Percentiles rank a stretch among this genome's conserved stretches.
These are phyloP conservation scores for Elachura formosa DNA, from an alignment of 2,113 vertebrate species.

Conservation along the genomic window DNA sequence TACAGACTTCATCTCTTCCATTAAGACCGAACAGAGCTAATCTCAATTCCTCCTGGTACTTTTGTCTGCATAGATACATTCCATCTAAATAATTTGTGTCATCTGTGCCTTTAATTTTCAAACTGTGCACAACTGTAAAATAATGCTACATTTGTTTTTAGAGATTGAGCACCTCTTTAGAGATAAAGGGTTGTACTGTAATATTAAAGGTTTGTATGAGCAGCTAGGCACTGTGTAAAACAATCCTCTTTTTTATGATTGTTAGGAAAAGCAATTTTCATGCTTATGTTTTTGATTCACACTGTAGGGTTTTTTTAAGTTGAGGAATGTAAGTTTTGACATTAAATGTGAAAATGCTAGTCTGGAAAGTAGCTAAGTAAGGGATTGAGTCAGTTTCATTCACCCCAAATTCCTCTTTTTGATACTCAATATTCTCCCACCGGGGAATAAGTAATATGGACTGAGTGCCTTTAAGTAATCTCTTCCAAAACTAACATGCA, in stretches of 20 bases:
- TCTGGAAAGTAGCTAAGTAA: background rate
- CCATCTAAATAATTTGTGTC: background rate
- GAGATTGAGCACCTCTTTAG: background rate
- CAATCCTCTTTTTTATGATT: background rate
- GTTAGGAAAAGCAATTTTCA: background rate
- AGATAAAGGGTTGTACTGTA: background rate
- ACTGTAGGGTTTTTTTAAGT: background rate
- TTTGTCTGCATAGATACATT: background rate
- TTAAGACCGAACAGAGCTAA: background rate
- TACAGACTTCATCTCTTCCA: background rate
- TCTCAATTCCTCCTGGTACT: background rate
- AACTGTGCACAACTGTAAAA: background rate
- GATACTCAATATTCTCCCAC: background rate
- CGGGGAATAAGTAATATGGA: background rate
- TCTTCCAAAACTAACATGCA: background rate
- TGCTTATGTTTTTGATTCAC: background rate
- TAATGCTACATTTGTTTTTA: background rate
- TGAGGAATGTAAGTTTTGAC: background rate
- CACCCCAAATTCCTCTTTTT: background rate
- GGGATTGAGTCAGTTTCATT: background rate
- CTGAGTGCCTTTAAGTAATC: constrained; percentile 26
- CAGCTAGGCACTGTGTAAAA: background rate
- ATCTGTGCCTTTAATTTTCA: background rate
- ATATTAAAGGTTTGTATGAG: background rate
- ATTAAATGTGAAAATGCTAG: background rate